Evolutionary conservation across 2,797 vertebrate genomes (phyloP).

Genomic region (Melanotaenia trifasciata): DNA sequence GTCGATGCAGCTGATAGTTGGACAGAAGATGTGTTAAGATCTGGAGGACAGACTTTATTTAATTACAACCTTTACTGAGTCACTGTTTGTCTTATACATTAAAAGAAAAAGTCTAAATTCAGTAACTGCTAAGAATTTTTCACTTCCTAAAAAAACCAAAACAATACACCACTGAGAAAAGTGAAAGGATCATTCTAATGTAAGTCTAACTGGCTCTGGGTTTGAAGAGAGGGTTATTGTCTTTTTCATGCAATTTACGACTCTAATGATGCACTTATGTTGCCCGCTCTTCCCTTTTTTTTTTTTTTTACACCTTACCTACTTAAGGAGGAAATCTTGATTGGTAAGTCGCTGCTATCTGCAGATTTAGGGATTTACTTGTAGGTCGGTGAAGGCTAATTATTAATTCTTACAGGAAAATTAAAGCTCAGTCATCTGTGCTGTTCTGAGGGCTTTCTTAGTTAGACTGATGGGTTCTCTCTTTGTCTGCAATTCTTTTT

Average conservation of each 20-base stretch:
- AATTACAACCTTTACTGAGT: slow-evolving; percentile 4
- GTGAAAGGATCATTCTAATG: slow-evolving; percentile 61
- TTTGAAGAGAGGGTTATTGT: slow-evolving; percentile 93
- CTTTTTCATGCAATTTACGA: slow-evolving; percentile 97
- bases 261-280: slow-evolving; percentile 99
- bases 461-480: slow-evolving; percentile 88
- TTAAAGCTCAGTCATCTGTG: slow-evolving; percentile 90
- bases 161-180: slow-evolving; percentile 51
- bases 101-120: neutral
- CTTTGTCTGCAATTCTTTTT: slow-evolving; percentile 85
- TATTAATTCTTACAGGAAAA: slow-evolving; percentile 92
- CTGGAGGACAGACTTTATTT: slow-evolving; percentile 31
- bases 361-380: slow-evolving; percentile 97
- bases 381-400: slow-evolving; percentile 92
- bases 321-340: slow-evolving; percentile 99
- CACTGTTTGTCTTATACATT: slow-evolving; percentile 4
- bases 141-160: slow-evolving; percentile 21
- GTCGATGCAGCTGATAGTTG: slow-evolving; percentile 16
- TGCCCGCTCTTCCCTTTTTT: slow-evolving; percentile 99
- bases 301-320: slow-evolving; percentile 99
- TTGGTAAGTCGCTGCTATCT: slow-evolving; percentile 99
- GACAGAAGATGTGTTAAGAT: slow-evolving; percentile 36
- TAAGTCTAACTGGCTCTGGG: slow-evolving; percentile 75
- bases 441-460: slow-evolving; percentile 87
- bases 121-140: neutral